Evolutionary conservation across 2,797 vertebrate genomes (phyloP).

Genomic region (Sebastes diaconus): DNA sequence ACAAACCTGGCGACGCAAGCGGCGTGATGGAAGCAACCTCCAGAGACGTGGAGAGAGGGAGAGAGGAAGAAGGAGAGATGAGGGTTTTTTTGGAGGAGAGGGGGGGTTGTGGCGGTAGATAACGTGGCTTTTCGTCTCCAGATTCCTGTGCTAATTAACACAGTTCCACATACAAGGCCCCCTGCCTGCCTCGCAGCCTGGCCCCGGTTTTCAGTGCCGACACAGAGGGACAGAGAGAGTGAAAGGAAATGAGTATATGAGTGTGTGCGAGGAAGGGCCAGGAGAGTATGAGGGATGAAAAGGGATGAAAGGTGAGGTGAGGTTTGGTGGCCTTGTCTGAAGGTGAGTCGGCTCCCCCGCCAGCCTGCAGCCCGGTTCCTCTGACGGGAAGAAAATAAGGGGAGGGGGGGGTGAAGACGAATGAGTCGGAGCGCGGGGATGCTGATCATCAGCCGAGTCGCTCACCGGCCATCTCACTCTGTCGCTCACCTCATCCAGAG

Average conservation of each 20-base stretch:
- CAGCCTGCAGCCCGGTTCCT: conserved; percentile 46
- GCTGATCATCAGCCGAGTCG: conserved; percentile 66
- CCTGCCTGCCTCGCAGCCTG: conserved; percentile 58
- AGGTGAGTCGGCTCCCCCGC: conserved; percentile 75
- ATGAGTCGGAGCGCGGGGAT: conserved; percentile 62
- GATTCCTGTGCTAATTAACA: conserved; percentile 84
- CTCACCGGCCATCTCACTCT: conserved; percentile 54
- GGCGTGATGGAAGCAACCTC: conserved; percentile 73
- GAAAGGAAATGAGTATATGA: neutral
- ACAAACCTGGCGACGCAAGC: conserved; percentile 78
- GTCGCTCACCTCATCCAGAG: conserved; percentile 51
- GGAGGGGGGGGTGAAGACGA: conserved; percentile 68
- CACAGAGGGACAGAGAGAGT: conserved; percentile 40
- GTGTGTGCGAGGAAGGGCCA: conserved; percentile 3
- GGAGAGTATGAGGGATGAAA: conserved; percentile 46
- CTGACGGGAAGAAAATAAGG: conserved; percentile 45
- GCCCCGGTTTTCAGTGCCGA: conserved; percentile 59
- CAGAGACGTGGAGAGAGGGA: conserved; percentile 59
- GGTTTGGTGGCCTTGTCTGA: conserved; percentile 80
- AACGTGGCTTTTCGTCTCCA: conserved; percentile 73
- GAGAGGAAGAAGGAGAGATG: conserved; percentile 40
- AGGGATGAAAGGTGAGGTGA: conserved; percentile 63
- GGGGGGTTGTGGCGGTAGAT: conserved; percentile 61
- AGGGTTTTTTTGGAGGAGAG: conserved; percentile 11
- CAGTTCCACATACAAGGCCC: conserved; percentile 71